These are phyloP conservation scores for Meloidogyne chitwoodi DNA, from an alignment of 1,140 invertebrate genomes.

Conservation along the genomic window DNA sequence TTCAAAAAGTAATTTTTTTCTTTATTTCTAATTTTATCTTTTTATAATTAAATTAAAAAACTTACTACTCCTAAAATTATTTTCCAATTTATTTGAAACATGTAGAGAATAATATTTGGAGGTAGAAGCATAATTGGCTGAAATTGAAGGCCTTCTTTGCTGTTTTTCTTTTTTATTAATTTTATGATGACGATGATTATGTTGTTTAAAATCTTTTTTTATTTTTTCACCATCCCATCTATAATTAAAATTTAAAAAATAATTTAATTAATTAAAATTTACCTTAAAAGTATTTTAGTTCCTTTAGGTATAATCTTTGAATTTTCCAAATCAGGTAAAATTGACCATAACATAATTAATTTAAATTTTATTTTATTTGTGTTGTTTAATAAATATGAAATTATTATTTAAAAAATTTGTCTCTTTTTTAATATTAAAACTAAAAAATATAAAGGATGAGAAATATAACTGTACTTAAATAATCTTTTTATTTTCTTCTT, in stretches of 20 bases:
- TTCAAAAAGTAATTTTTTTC: too few relatives aligned
- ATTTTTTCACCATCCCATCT: not conserved
- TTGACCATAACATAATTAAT: not conserved
- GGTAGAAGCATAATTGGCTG: not conserved
- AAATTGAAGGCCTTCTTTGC: not conserved
- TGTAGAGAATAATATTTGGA: not conserved
- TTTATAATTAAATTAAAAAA: not conserved
- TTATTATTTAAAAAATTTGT: too few relatives aligned
- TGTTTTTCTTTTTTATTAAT: not conserved
- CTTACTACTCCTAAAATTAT: not conserved
- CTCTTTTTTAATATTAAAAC: too few relatives aligned
- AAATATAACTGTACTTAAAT: too few relatives aligned
- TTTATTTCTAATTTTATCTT: too few relatives aligned
- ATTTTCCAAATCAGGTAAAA: not conserved
- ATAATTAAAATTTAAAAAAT: not conserved
- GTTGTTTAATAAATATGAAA: too few relatives aligned
- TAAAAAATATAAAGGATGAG: too few relatives aligned
- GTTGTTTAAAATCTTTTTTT: not conserved
- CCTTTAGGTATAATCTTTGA: not conserved
- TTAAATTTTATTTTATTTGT: too few relatives aligned
- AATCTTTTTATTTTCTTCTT: too few relatives aligned
- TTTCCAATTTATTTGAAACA: not conserved
- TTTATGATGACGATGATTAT: not conserved
- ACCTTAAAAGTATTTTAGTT: not conserved
- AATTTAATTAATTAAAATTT: not conserved